phyloP scores from a whole-genome alignment of 2,113 vertebrate species.

The Oriolus oriolus region DNA sequence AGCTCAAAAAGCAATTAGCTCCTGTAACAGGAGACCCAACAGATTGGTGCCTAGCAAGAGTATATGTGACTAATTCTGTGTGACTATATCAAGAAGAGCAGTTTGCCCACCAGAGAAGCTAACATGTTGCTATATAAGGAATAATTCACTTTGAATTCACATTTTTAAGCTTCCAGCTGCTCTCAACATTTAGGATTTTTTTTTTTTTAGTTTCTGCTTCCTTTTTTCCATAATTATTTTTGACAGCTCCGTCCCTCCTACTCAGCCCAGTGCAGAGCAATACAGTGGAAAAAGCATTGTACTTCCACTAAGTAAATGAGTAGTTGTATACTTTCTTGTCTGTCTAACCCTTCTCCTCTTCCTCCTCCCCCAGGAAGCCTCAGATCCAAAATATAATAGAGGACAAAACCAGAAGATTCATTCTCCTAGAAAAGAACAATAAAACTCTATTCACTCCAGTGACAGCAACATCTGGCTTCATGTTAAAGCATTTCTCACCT shows the following conservation, averaged over 20 bases:
- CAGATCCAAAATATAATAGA: neutral
- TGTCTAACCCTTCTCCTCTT: neutral
- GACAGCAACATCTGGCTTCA: neutral
- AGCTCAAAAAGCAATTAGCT: slow-evolving; percentile 15
- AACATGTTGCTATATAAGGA: neutral
- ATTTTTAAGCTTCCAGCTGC: neutral
- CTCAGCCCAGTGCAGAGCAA: neutral
- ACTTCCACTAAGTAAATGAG: neutral
- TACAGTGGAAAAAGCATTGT: neutral
- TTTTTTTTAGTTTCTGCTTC: neutral
- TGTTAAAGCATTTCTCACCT: neutral
- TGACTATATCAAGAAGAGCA: slow-evolving; percentile 5
- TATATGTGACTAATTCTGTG: slow-evolving; percentile 16
- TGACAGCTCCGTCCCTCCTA: neutral
- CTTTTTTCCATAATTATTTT: slow-evolving; percentile 11
- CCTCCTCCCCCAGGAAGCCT: neutral
- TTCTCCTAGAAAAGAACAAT: neutral
- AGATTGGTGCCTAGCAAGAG: neutral
- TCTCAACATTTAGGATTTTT: neutral
- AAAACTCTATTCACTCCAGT: neutral
- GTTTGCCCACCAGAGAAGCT: neutral
- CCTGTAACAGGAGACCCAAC: neutral
- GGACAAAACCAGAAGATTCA: neutral
- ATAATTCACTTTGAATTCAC: neutral
- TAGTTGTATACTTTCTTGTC: neutral